A percentile compares a stretch with the other conserved stretches of the same genome.
These are phyloP conservation scores for Rhinatrema bivittatum DNA, from an alignment of 2,797 vertebrate species.

Conservation along the genomic window DNA sequence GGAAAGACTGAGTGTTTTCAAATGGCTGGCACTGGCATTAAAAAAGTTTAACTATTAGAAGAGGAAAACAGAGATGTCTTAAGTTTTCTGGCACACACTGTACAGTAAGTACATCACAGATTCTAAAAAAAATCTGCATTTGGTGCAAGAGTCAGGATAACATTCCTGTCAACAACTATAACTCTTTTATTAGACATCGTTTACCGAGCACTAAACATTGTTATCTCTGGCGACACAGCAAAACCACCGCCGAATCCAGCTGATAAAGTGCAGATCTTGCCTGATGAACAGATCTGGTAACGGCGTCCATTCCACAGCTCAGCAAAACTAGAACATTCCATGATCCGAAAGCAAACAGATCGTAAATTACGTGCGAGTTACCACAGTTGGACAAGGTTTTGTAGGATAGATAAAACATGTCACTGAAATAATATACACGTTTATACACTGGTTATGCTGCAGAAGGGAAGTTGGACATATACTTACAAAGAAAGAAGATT, in stretches of 20 bases:
- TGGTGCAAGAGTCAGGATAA: conserved; percentile 26
- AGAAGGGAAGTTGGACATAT: conserved; percentile 22
- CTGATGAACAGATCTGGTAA: conserved; percentile 18
- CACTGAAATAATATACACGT: conserved; percentile 2
- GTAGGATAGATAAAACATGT: conserved; percentile 13
- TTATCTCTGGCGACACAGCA: conserved; percentile 25
- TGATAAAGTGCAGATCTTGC: conserved; percentile 28
- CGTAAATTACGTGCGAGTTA: conserved; percentile 10
- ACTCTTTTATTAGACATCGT: conserved; percentile 37
- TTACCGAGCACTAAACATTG: conserved; percentile 26
- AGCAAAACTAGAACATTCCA: conserved; percentile 6
- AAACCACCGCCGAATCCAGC: conserved; percentile 32
- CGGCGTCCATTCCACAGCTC: conserved; percentile 16
- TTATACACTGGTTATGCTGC: conserved; percentile 4
- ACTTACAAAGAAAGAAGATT: conserved; percentile 5
- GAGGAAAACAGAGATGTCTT: too few relatives aligned
- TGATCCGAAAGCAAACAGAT: conserved; percentile 16
- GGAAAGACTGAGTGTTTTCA: too few relatives aligned
- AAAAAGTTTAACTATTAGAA: too few relatives aligned
- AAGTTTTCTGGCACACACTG: too few relatives aligned
- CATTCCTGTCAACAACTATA: conserved; percentile 18
- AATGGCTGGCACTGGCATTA: too few relatives aligned
- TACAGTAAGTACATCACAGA: background rate
- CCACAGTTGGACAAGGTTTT: conserved; percentile 2
- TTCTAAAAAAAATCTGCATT: conserved; percentile 2